Percentiles rank a stretch among this genome's conserved stretches.
These are phyloP conservation scores for Cairina moschata DNA, from an alignment of 2,113 vertebrate species.

Conservation along the genomic window DNA sequence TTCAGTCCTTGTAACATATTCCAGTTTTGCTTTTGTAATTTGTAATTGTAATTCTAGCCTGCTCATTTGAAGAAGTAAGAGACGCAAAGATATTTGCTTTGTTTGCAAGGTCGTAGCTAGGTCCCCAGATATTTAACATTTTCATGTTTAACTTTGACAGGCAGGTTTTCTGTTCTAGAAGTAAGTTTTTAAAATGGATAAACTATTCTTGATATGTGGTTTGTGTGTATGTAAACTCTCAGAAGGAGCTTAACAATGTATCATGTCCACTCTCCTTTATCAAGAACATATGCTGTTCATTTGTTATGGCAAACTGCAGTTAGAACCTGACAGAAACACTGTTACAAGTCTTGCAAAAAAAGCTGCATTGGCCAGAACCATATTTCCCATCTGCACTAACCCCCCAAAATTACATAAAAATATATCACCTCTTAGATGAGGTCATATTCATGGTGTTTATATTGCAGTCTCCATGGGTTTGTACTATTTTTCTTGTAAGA, in stretches of 20 bases:
- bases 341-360: not conserved
- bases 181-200: not conserved
- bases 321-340: not conserved
- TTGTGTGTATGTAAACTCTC: constrained; percentile 39
- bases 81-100: not conserved
- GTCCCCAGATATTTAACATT: constrained; percentile 40
- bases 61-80: not conserved
- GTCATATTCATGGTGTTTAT: not conserved
- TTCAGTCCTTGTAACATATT: not conserved
- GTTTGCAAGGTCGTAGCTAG: not conserved
- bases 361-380: not conserved
- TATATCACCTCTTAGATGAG: not conserved
- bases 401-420: not conserved
- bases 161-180: constrained; percentile 19
- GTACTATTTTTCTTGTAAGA: not conserved
- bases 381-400: not conserved
- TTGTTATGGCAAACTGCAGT: constrained; percentile 5
- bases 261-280: constrained; percentile 42
- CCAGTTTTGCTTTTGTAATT: not conserved
- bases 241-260: constrained; percentile 45
- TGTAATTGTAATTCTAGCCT: not conserved
- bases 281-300: constrained; percentile 48
- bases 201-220: constrained; percentile 20
- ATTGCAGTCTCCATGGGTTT: not conserved
- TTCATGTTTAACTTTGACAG: constrained; percentile 13